Conservation (phyloP, 1,140 invertebrate genomes). For the Drosophila tropicalis region DNA sequence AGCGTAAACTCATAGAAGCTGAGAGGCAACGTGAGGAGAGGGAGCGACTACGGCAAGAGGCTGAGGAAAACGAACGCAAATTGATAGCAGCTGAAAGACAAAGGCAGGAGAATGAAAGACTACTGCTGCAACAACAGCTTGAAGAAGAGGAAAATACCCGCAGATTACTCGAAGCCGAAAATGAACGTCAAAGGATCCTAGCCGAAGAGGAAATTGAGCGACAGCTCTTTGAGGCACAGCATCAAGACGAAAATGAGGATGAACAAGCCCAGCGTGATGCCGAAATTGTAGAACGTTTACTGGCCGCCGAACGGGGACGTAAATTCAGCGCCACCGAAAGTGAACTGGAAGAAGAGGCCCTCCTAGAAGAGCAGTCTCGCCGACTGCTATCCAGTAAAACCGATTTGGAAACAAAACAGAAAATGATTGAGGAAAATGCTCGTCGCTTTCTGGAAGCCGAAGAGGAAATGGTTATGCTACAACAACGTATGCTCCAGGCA, state of each 20-base stretch:
- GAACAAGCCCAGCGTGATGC: constrained; percentile 54
- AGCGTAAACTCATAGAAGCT: constrained; percentile 26
- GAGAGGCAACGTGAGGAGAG: constrained; percentile 36
- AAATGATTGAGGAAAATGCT: constrained; percentile 78
- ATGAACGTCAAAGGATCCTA: constrained; percentile 23
- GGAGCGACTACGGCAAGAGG: constrained; percentile 20
- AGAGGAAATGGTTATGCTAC: constrained; percentile 75
- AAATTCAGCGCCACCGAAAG: constrained; percentile 65
- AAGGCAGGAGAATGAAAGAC: constrained; percentile 30
- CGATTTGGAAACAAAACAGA: constrained; percentile 56
- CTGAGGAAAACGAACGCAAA: constrained; percentile 36
- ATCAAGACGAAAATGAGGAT: constrained; percentile 38
- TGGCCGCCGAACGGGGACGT: constrained; percentile 63
- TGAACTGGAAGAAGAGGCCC: constrained; percentile 71
- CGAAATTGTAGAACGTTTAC: constrained; percentile 63
- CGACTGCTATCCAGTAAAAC: constrained; percentile 47
- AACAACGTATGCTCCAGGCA: constrained; percentile 59
- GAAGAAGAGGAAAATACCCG: constrained; percentile 31
- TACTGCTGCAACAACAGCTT: constrained; percentile 10
- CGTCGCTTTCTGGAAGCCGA: constrained; percentile 75
- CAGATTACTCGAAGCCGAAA: constrained; percentile 43
- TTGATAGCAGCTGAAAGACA: constrained; percentile 40
- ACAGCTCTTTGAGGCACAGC: constrained; percentile 29
- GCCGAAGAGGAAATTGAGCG: constrained; percentile 40
- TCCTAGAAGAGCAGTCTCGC: constrained; percentile 40